phyloP scores from a whole-genome alignment of 2,113 vertebrate genomes.

The Cynopterus brachyotis region DNA sequence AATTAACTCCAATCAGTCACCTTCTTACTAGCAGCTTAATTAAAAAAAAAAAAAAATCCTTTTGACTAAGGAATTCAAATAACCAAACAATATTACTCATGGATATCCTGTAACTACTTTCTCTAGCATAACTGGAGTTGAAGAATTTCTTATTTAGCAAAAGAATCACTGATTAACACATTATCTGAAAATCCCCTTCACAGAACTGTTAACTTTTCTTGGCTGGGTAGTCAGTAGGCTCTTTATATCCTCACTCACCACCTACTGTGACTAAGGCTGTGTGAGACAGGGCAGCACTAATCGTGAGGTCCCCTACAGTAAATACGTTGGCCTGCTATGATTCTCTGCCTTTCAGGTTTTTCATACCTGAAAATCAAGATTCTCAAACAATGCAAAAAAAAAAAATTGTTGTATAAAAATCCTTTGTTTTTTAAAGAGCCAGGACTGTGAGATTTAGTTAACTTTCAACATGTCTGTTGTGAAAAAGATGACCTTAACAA shows the following conservation, averaged over 20 bases:
- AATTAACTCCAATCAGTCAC: background rate
- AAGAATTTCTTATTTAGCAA: background rate
- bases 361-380: background rate
- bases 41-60: background rate
- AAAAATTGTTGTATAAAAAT: background rate
- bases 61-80: background rate
- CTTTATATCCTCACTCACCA: background rate
- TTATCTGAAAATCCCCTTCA: background rate
- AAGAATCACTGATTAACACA: background rate
- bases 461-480: background rate
- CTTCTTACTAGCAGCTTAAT: background rate
- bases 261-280: rapidly evolving
- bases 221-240: background rate
- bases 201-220: background rate
- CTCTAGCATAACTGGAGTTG: background rate
- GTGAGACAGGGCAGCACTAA: background rate
- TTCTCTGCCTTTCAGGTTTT: background rate
- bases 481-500: background rate
- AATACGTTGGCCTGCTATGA: rapidly evolving
- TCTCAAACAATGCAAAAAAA: background rate
- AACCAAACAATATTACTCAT: background rate
- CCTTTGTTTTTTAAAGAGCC: background rate
- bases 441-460: background rate
- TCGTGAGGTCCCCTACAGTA: rapidly evolving
- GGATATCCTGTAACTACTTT: background rate